Evolutionary conservation across 1,140 invertebrate genomes (phyloP).

Genomic region (Ceratina australensis): DNA sequence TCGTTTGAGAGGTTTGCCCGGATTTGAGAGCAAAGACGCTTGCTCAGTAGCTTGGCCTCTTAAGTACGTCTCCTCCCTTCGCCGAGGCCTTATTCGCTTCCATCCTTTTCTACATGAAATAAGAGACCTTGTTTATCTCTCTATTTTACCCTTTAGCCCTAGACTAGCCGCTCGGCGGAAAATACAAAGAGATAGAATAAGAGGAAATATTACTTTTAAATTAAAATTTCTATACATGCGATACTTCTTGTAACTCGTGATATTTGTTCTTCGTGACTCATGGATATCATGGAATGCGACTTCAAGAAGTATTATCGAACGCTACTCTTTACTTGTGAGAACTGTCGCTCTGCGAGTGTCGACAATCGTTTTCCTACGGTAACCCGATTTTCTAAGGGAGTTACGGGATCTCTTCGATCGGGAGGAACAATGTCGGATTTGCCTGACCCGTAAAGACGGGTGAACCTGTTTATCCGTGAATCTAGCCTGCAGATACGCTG

Average conservation of each 20-base stretch:
- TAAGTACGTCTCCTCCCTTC: slow-evolving; percentile 30
- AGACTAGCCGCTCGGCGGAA: neutral
- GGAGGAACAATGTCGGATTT: neutral
- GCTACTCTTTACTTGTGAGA: too few relatives aligned
- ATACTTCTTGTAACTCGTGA: slow-evolving; percentile 28
- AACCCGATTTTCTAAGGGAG: too few relatives aligned
- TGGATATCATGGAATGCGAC: too few relatives aligned
- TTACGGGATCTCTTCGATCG: neutral
- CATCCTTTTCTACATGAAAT: slow-evolving; percentile 29
- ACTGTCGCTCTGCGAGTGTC: too few relatives aligned
- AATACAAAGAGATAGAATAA: too few relatives aligned
- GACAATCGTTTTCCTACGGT: neutral
- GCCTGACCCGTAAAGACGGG: neutral
- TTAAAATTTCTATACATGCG: neutral
- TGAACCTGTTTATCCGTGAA: slow-evolving; percentile 39
- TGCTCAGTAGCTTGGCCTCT: slow-evolving; percentile 41
- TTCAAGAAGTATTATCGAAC: too few relatives aligned
- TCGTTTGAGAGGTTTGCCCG: slow-evolving; percentile 51
- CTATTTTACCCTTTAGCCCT: slow-evolving; percentile 48
- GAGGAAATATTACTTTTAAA: slow-evolving; percentile 14
- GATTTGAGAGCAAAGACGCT: slow-evolving; percentile 44
- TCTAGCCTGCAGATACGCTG: slow-evolving; percentile 43
- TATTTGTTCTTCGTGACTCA: neutral
- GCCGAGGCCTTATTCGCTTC: slow-evolving; percentile 1
- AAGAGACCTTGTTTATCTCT: slow-evolving; percentile 61